These are phyloP conservation scores for Apis laboriosa DNA, from an alignment of 1,140 invertebrate genomes.

Conservation along the genomic window DNA sequence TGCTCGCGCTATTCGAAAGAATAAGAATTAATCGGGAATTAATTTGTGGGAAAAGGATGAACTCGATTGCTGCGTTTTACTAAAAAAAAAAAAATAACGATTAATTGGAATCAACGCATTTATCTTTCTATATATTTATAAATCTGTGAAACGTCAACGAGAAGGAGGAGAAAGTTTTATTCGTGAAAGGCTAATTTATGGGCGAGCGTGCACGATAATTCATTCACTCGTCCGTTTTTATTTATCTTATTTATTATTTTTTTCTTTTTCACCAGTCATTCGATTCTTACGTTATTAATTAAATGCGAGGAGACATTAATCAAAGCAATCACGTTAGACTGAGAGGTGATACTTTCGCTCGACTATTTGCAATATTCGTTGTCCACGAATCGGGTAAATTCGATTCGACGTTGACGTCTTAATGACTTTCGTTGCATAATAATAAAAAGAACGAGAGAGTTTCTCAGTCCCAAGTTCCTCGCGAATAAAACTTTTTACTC, in stretches of 20 bases:
- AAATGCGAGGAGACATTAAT: conserved; percentile 24
- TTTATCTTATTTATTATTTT: no score
- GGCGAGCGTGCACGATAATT: conserved; percentile 19
- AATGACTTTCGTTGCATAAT: background rate
- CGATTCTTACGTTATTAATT: conserved; percentile 40
- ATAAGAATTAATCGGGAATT: background rate
- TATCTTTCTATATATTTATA: background rate
- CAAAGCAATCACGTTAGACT: conserved; percentile 2
- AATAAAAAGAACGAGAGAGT: background rate
- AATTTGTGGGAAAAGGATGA: background rate
- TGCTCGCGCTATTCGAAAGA: no score
- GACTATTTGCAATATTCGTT: background rate
- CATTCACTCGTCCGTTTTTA: background rate
- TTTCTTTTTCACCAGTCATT: background rate
- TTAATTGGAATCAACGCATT: conserved; percentile 15
- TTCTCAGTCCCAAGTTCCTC: background rate
- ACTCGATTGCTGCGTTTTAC: background rate
- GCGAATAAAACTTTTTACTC: no score
- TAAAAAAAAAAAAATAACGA: conserved; percentile 20
- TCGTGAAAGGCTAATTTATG: conserved; percentile 33
- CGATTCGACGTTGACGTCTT: background rate
- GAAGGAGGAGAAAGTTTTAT: conserved; percentile 42
- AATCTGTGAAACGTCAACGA: conserved; percentile 24
- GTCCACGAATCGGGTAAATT: background rate
- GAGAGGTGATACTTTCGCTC: conserved; percentile 17